Base-by-base conservation (phyloP, 2,888 invertebrate species). In the Apamea sordens region DNA sequence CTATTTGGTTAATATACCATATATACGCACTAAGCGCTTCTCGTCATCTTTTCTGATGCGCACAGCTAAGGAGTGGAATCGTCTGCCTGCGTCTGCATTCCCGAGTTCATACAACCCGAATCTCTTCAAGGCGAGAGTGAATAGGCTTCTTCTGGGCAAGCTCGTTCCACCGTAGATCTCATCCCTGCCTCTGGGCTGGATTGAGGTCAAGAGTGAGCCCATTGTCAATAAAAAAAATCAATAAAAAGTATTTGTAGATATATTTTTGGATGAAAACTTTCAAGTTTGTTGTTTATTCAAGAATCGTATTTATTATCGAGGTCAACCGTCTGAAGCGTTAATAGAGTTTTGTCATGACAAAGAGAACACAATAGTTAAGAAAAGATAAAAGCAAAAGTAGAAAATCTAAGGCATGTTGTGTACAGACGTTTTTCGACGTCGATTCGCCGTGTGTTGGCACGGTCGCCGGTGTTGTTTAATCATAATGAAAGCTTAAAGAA, bases 231-330 rank as follows among this genome's bases (percentile, higher is more conserved):
- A n/a, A n/a, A n/a, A n/a, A n/a, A n/a, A n/a, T n/a, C n/a, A 68
- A 72, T 64, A 47, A 36, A 53, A 61, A 68, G 32, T 74, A 72
- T 64, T 63, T 77, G 24, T 24, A 56, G 4, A 56, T 11, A 47
- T 32, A 71, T 61, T 50, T 70, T 73, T 59, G 0, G 41, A 64
- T 44, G 47, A 59, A 71, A 76, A 65, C 41, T 70, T 67, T 50
- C n/a, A 59, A 73, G 63, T n/a, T 41, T 18, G 13, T 79, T 36
- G 18, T 67, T 56, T 24, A 47, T 24, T 15, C 15, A 73, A 61
- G 11, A 5, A 36, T 32, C 28, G 15, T 69, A 61, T 44, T 65
- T 56, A 76, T 44, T 65, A 44, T 59, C 7, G 28, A 71, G 15
- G 44, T 63, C 63, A 24, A 3, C 1, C 1, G 15, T 36, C 50